Percentiles rank a stretch among this genome's conserved stretches.
Conservation (phyloP, 2,888 invertebrate species). For the Leistus spinibarbis region DNA sequence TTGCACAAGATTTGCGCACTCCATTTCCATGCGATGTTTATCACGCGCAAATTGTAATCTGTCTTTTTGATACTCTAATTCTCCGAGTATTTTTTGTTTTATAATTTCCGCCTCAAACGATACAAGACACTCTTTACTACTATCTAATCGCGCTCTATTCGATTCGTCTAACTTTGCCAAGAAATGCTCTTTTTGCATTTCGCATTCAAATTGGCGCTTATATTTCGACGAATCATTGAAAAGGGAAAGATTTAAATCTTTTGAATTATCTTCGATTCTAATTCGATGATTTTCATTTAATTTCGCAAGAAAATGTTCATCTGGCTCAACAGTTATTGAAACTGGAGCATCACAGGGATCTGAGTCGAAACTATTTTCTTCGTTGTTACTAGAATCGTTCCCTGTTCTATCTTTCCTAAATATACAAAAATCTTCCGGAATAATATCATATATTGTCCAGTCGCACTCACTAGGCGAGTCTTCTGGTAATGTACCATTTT, state of each 20-base stretch:
- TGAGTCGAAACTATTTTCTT: not conserved
- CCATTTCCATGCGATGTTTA: conserved; percentile 20
- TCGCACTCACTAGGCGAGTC: conserved; percentile 7
- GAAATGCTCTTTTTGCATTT: not conserved
- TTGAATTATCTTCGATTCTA: not conserved
- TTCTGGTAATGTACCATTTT: conserved; percentile 1
- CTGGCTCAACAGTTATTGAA: not conserved
- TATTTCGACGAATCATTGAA: not conserved
- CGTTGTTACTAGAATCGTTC: not conserved
- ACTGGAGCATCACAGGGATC: not conserved
- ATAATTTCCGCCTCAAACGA: not conserved
- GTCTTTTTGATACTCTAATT: conserved; percentile 12
- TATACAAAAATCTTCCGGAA: conserved; percentile 11
- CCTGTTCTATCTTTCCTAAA: not conserved
- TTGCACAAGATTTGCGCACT: conserved; percentile 1
- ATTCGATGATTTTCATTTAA: not conserved
- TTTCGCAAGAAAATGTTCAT: not conserved
- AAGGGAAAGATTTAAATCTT: not conserved
- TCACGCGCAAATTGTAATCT: conserved; percentile 11
- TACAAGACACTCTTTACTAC: not conserved
- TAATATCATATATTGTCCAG: conserved; percentile 14
- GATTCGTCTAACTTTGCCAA: not conserved
- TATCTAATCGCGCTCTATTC: not conserved
- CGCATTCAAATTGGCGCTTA: not conserved
- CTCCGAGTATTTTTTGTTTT: conserved; percentile 7